Evolutionary conservation across 2,888 invertebrate genomes (phyloP).

Genomic region (Epirrhoe tristata): DNA sequence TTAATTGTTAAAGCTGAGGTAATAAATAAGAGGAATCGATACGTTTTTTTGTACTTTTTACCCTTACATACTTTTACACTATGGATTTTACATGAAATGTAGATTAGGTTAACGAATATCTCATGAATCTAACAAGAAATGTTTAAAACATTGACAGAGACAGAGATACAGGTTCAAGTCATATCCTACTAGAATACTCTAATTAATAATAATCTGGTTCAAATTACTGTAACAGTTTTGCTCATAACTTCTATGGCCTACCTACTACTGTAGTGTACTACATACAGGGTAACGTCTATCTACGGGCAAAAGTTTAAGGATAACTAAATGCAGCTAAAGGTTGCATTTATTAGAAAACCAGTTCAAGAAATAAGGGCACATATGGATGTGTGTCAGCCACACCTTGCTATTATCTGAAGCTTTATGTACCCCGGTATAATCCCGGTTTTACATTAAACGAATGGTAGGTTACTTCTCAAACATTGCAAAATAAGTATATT

Average conservation of each 20-base stretch:
- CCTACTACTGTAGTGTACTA: no score
- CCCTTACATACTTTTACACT: no score
- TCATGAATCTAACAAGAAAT: no score
- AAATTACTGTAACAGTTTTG: background rate
- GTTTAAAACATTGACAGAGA: no score
- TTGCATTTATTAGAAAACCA: constrained; percentile 45
- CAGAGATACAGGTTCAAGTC: no score
- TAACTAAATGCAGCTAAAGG: constrained; percentile 35
- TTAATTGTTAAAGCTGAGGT: constrained; percentile 76
- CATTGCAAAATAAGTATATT: background rate
- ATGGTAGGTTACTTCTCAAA: background rate
- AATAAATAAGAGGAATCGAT: constrained; percentile 82
- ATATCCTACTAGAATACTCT: no score
- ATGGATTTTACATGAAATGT: no score
- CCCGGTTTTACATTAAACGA: no score
- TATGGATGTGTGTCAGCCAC: constrained; percentile 60
- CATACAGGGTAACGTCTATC: constrained; percentile 14
- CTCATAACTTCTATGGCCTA: constrained; percentile 5
- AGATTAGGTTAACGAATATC: no score
- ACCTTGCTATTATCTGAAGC: constrained; percentile 53
- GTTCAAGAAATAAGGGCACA: constrained; percentile 51
- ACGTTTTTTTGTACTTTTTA: constrained; percentile 42
- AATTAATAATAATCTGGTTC: background rate
- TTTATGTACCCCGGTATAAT: background rate
- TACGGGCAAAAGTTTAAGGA: constrained; percentile 28